Base-by-base conservation (phyloP, 2,888 invertebrate genomes). In the Andrena minutula region DNA sequence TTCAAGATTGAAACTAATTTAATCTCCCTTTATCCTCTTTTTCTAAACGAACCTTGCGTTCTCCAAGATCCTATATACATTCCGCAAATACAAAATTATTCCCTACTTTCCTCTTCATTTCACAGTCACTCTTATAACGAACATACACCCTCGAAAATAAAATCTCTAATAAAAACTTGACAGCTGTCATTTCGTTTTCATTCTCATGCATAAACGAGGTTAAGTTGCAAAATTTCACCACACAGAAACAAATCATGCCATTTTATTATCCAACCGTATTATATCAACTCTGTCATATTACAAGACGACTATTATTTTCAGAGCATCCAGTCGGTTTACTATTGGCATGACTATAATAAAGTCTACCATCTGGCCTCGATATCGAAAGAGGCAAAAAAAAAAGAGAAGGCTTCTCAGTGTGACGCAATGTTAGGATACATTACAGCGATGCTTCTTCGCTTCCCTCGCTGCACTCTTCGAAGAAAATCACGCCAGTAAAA, bases 401-500 rank as follows among this genome's bases (percentile, higher is more conserved):
- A 10, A 41, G 65, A 63, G 30, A 74, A 28, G 30, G 4, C 41
- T 28, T 58, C 2, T 28, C 58, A 20, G 2, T 30, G 20, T 41
- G 35, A 61, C 61, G 26, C n/a, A n/a, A 26, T 16, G 65, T 51
- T 60, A 61, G n/a, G 49, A 53, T 53, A 20, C 47, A 41, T 66
- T 61, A 64, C 49, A 66, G 68, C 61, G 53, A 41, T 63, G 30
- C 32, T 63, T 66, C 56, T 71, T 35, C 58, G 26, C 12, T 47
- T n/a, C 47, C 41, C 30, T 20, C 35, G 49, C 10, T 12, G 60
- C 26, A n/a, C 61, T 23, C 20, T 61, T 56, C 51, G 26, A 10
- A 23, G 65, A 23, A 75, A 61, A 65, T 72, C 76, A 53, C 66
- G 71, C 61, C 60, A 56, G 76, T 82, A 78, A 79, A 85, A 79